A percentile compares a stretch with the other conserved stretches of the same genome.
These are phyloP conservation scores for Pteronura brasiliensis DNA, from an alignment of 2,113 vertebrate species.

Conservation along the genomic window DNA sequence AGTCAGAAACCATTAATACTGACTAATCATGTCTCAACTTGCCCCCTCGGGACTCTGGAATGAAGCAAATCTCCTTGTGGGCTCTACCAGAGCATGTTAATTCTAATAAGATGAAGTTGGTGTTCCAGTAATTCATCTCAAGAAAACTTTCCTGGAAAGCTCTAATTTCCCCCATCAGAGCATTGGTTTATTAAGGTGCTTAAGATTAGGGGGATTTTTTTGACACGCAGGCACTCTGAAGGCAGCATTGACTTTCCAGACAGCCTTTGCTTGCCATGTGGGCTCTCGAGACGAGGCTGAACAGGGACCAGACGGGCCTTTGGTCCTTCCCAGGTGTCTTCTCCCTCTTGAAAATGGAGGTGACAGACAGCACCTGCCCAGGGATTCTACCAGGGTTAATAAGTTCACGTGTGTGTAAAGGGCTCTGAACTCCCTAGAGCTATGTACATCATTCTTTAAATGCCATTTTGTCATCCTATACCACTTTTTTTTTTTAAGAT, in stretches of 20 bases:
- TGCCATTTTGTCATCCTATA: not conserved
- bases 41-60: not conserved
- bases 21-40: not conserved
- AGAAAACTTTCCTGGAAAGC: constrained; percentile 50
- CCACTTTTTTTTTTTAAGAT: not conserved
- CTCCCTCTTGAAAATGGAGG: not conserved
- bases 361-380: not conserved
- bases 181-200: not conserved
- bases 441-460: not conserved
- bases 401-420: not conserved
- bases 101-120: constrained; percentile 19
- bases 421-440: not conserved
- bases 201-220: not conserved
- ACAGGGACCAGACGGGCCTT: fast-evolving
- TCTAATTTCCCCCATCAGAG: not conserved
- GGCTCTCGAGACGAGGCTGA: not conserved
- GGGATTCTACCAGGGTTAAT: not conserved
- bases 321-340: not conserved
- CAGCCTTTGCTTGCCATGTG: not conserved
- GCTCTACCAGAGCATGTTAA: not conserved
- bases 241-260: not conserved
- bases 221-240: not conserved
- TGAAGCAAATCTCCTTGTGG: constrained; percentile 13
- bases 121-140: constrained; percentile 12
- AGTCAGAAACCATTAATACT: not conserved